Percentiles rank a stretch among this genome's conserved stretches.
Conservation (phyloP, 2,113 vertebrate species). For the Takifugu flavidus region DNA sequence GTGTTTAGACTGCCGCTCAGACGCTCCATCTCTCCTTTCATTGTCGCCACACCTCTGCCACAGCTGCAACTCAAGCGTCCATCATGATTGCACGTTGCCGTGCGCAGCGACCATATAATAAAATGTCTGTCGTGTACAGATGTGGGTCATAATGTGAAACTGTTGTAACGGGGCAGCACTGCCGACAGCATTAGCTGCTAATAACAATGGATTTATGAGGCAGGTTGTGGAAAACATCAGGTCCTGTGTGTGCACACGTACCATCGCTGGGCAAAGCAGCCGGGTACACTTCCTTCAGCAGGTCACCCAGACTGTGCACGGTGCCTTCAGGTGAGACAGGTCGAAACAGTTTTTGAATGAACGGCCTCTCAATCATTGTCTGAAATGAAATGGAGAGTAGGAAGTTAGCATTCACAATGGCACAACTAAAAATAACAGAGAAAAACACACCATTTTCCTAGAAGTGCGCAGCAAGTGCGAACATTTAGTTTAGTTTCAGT, state of each 20-base stretch:
- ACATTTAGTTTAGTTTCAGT: too few species aligned
- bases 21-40: slow-evolving; percentile 23
- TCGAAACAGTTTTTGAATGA: slow-evolving; percentile 95
- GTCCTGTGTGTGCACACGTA: slow-evolving; percentile 55
- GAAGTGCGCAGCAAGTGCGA: too few species aligned
- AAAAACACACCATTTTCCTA: too few species aligned
- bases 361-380: slow-evolving; percentile 88
- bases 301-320: slow-evolving; percentile 85
- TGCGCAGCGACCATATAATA: neutral
- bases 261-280: slow-evolving; percentile 81
- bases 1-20: slow-evolving; percentile 73
- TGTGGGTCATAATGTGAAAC: neutral
- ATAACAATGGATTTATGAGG: neutral
- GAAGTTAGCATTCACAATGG: slow-evolving; percentile 1
- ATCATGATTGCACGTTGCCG: neutral
- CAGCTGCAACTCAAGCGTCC: slow-evolving; percentile 18
- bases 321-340: slow-evolving; percentile 86
- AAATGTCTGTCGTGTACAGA: neutral
- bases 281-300: slow-evolving; percentile 89
- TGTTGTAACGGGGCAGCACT: too few species aligned
- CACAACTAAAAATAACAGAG: neutral
- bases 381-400: slow-evolving; percentile 54
- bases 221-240: neutral
- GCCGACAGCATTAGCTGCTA: neutral
- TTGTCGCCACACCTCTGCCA: slow-evolving; percentile 18